Conservation (phyloP, 2,797 vertebrate genomes). For the Gymnodraco acuticeps region DNA sequence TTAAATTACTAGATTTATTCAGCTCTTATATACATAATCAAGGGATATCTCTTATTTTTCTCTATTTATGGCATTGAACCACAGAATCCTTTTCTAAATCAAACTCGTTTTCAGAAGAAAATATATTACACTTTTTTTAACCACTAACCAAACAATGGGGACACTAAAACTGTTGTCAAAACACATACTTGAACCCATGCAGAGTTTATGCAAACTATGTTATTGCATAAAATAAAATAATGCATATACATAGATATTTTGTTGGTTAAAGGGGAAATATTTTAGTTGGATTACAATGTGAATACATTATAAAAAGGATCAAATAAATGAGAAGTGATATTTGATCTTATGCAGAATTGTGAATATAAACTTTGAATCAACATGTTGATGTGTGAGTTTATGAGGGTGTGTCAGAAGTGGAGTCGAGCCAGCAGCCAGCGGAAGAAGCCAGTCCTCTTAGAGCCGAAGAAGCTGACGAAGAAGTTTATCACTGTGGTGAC, state of each 20-base stretch:
- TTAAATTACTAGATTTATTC: slow-evolving; percentile 61
- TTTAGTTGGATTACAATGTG: slow-evolving; percentile 56
- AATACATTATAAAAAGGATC: slow-evolving; percentile 10
- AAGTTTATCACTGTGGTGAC: slow-evolving; percentile 76
- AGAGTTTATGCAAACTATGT: slow-evolving; percentile 18
- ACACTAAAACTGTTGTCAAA: slow-evolving; percentile 12
- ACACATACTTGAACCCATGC: slow-evolving; percentile 3
- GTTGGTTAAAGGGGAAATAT: slow-evolving; percentile 45
- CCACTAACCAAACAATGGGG: not conserved
- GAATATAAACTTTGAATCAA: not conserved
- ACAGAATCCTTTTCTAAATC: not conserved
- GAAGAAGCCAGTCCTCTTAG: slow-evolving; percentile 82
- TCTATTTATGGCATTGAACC: slow-evolving; percentile 1
- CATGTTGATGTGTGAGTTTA: not conserved
- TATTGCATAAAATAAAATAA: slow-evolving; percentile 35
- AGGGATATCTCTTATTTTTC: not conserved
- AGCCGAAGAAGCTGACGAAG: slow-evolving; percentile 82
- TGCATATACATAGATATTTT: slow-evolving; percentile 20
- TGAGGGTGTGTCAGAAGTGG: slow-evolving; percentile 72
- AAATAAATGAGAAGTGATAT: not conserved
- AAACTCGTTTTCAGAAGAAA: not conserved
- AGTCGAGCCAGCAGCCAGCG: slow-evolving; percentile 82
- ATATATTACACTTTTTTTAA: not conserved
- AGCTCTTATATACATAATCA: slow-evolving; percentile 30
- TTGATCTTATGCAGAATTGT: slow-evolving; percentile 12